These are phyloP conservation scores for Fregetta grallaria DNA, from an alignment of 2,113 vertebrate genomes.

Conservation along the genomic window DNA sequence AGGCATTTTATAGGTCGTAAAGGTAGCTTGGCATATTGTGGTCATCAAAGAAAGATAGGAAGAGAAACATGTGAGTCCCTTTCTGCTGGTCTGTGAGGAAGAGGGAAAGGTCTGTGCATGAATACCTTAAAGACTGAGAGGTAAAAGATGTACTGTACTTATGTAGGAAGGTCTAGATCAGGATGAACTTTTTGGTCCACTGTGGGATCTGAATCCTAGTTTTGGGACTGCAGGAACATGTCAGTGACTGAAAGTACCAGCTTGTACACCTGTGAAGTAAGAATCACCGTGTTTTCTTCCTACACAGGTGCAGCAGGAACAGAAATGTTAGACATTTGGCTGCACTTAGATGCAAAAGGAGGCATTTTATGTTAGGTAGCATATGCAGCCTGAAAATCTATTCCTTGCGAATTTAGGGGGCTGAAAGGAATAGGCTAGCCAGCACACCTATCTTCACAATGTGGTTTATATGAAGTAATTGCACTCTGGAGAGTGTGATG, in stretches of 20 bases:
- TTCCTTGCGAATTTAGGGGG: neutral
- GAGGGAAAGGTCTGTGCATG: neutral
- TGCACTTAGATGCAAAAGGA: neutral
- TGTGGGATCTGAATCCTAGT: neutral
- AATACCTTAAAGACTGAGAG: neutral
- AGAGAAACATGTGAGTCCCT: no score
- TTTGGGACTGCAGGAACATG: neutral
- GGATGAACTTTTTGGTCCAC: neutral
- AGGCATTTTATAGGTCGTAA: no score
- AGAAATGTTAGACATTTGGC: neutral
- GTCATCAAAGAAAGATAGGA: no score
- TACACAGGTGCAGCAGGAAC: neutral
- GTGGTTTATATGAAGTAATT: neutral
- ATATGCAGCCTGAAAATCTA: neutral
- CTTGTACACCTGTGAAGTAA: neutral
- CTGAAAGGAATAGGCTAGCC: neutral
- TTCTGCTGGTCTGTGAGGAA: no score
- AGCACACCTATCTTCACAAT: neutral
- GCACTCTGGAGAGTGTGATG: neutral
- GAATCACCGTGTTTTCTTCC: neutral
- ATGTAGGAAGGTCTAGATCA: neutral
- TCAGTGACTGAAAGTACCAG: neutral
- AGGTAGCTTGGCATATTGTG: no score
- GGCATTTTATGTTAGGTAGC: neutral
- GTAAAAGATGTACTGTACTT: neutral